Evolutionary conservation across 2,888 invertebrate genomes (phyloP).

Genomic region (Reticulitermes lucifugus): DNA sequence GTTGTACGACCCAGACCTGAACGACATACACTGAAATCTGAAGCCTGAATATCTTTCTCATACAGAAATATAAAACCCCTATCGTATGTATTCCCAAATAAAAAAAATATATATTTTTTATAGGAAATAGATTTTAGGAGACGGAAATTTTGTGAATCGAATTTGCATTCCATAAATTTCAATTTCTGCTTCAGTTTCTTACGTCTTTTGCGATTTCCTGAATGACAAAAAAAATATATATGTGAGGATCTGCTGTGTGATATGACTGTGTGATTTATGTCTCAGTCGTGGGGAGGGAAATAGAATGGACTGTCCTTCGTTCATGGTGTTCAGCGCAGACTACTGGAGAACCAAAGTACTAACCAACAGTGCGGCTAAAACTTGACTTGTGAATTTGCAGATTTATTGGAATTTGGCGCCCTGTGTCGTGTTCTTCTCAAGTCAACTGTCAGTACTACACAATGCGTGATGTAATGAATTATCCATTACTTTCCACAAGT

Average conservation of each 20-base stretch:
- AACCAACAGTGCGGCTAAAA: too few species aligned
- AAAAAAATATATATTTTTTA: background rate
- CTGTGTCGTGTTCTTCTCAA: too few species aligned
- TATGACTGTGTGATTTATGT: background rate
- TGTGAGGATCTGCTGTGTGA: background rate
- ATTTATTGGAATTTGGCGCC: too few species aligned
- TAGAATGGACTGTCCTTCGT: background rate
- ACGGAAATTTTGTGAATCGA: conserved; percentile 35
- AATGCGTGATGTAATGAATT: too few species aligned
- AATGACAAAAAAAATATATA: conserved; percentile 12
- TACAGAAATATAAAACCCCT: background rate
- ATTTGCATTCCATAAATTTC: conserved; percentile 36
- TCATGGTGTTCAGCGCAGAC: background rate
- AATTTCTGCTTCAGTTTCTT: conserved; percentile 9
- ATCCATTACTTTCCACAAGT: background rate
- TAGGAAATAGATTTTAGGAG: conserved; percentile 35
- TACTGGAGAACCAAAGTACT: background rate
- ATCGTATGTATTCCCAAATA: background rate
- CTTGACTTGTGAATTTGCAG: too few species aligned
- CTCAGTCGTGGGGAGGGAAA: background rate
- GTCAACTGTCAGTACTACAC: too few species aligned
- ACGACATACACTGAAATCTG: background rate
- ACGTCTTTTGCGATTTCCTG: conserved; percentile 18
- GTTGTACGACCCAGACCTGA: background rate
- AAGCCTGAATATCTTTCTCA: background rate